Conservation (phyloP, 2,113 vertebrate species). For the Otis tarda region DNA sequence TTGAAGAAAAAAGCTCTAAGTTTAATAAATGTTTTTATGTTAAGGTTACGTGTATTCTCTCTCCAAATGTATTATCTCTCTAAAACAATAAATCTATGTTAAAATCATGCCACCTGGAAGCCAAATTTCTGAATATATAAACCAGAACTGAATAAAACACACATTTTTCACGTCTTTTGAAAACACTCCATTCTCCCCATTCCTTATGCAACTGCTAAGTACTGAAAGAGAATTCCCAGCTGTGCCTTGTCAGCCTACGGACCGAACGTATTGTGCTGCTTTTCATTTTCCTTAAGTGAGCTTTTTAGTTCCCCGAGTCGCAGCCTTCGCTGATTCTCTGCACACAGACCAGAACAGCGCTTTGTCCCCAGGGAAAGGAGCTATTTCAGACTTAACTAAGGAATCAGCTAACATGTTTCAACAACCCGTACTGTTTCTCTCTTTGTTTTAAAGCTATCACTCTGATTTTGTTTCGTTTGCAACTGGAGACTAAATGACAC, state of each 20-base stretch:
- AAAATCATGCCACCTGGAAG: background rate
- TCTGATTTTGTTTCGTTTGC: slow-evolving; percentile 76
- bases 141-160: slow-evolving; percentile 19
- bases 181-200: slow-evolving; percentile 36
- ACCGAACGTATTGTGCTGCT: slow-evolving; percentile 72
- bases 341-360: slow-evolving; percentile 65
- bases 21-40: background rate
- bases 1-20: background rate
- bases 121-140: background rate
- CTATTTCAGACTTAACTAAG: slow-evolving; percentile 70
- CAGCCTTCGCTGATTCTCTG: slow-evolving; percentile 65
- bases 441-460: slow-evolving; percentile 74
- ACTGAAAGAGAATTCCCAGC: slow-evolving; percentile 70
- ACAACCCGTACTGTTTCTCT: slow-evolving; percentile 66
- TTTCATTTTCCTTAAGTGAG: slow-evolving; percentile 51
- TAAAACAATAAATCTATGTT: background rate
- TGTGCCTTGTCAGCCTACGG: slow-evolving; percentile 86
- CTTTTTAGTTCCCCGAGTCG: slow-evolving; percentile 49
- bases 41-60: background rate
- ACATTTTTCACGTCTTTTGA: slow-evolving; percentile 52
- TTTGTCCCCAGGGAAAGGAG: slow-evolving; percentile 72
- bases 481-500: slow-evolving; percentile 77
- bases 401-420: slow-evolving; percentile 72
- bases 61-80: background rate
- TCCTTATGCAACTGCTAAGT: slow-evolving; percentile 22